Percentiles rank a stretch among this genome's conserved stretches.
Evolutionary conservation across 2,113 vertebrate species (phyloP).

Genomic region (Alectura lathami): DNA sequence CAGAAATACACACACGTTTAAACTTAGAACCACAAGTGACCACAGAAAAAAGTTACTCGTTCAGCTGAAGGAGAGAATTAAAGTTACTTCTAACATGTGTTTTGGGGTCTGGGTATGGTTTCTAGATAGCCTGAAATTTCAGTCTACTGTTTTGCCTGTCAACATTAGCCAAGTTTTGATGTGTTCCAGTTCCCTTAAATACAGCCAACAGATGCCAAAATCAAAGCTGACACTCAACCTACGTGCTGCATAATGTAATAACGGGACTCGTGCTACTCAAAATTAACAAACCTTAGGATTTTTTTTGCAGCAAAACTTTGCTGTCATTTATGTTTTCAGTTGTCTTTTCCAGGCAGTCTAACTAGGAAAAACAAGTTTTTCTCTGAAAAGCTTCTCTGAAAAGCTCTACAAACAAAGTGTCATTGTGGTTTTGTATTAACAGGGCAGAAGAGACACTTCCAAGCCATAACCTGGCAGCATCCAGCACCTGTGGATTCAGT

Average conservation of each 20-base stretch:
- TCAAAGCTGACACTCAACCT: slow-evolving; percentile 66
- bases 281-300: slow-evolving; percentile 16
- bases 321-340: slow-evolving; percentile 33
- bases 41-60: slow-evolving; percentile 55
- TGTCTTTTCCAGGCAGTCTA: slow-evolving; percentile 3
- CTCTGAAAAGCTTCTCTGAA: not conserved
- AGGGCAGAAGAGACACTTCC: not conserved
- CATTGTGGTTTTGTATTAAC: not conserved
- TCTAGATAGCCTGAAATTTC: slow-evolving; percentile 73
- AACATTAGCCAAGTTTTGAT: slow-evolving; percentile 66
- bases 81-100: slow-evolving; percentile 50
- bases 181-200: slow-evolving; percentile 63
- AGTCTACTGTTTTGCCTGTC: slow-evolving; percentile 65
- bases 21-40: slow-evolving; percentile 31
- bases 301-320: slow-evolving; percentile 28
- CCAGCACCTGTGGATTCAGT: not conserved
- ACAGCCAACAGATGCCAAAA: slow-evolving; percentile 64
- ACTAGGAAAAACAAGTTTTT: not conserved
- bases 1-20: not conserved
- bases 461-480: not conserved
- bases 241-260: slow-evolving; percentile 50
- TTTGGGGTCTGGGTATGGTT: slow-evolving; percentile 70
- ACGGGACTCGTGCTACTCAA: slow-evolving; percentile 12
- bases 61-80: slow-evolving; percentile 50
- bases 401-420: not conserved